Evolutionary conservation across 2,113 vertebrate species (phyloP), one percentile per base, ranked within the genome.

Genomic region (Gambusia affinis): DNA sequence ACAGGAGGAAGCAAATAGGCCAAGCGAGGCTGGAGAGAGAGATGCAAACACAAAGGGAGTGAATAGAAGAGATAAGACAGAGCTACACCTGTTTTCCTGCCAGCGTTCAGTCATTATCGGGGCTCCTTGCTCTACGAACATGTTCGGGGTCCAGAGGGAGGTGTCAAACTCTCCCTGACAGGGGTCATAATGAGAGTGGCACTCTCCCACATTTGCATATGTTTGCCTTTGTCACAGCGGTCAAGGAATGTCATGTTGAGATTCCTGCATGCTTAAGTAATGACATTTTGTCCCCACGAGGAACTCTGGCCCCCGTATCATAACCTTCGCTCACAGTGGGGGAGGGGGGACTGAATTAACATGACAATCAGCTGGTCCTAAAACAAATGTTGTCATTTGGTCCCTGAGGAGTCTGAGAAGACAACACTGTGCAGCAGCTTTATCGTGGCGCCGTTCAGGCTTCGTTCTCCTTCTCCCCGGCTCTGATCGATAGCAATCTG

Each of bases 151-250:
- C 88, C 86, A 12, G 77, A 31, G 86, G 87, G 86, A 90, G 82
- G 86, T 75, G 89, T 91, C 87, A 72, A 62, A 17, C 73, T 72
- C 78, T 87, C 62, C 4, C 69, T 92, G 91, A 86, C 86, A 80
- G 88, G 51, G 86, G 89, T 91, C 87, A 67, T 87, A 80, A 89
- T 76, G 85, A 88, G 79, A 85, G 80, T 74, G 87, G 79, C 82
- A 47, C 88, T 84, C 85, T 66, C 7, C 76, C 14, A 86, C 86
- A 92, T 92, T 92, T 93, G 87, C 89, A 92, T 91, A 85, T 91
- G 91, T 92, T 93, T 91, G 88, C 89, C 90, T 81, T 91, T 90
- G 92, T 93, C 88, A 85, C 86, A 85, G 89, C 89, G 87, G 93
- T 91, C 89, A 90, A 77, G 54, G 85, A 93, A 91, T 93, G 91